phyloP scores from a whole-genome alignment of 2,113 vertebrate genomes.

The Upupa epops region DNA sequence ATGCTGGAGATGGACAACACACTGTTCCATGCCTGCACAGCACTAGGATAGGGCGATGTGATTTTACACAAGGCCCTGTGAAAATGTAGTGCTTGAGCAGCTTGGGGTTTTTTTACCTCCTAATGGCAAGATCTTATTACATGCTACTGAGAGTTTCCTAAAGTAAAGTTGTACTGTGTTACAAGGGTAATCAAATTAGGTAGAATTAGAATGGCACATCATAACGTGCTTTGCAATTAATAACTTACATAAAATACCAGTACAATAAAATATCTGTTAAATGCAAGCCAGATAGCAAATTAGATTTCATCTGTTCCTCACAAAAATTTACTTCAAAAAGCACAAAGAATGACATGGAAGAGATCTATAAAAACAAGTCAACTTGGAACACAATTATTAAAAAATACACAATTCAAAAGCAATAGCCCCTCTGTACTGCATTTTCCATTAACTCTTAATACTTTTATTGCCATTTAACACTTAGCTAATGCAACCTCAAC shows the following conservation, averaged over 20 bases:
- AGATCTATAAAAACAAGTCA: conserved; percentile 70
- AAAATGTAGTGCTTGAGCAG: background rate
- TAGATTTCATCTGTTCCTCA: conserved; percentile 48
- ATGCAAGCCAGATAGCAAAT: conserved; percentile 51
- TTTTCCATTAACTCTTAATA: conserved; percentile 71
- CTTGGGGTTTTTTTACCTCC: background rate
- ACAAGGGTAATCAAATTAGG: conserved; percentile 64
- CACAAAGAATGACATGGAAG: conserved; percentile 27
- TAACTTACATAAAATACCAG: conserved; percentile 52
- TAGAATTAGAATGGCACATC: conserved; percentile 47
- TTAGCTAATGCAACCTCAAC: conserved; percentile 51
- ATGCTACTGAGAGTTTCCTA: conserved; percentile 26
- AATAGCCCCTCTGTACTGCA: conserved; percentile 46
- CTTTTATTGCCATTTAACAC: conserved; percentile 63
- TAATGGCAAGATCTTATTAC: conserved; percentile 8
- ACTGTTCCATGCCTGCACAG: background rate
- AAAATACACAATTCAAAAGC: conserved; percentile 57
- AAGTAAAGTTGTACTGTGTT: conserved; percentile 32
- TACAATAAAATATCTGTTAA: conserved; percentile 59
- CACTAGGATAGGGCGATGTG: background rate
- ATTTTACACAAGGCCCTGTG: background rate
- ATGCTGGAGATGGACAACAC: background rate
- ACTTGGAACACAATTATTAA: conserved; percentile 64
- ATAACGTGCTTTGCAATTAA: conserved; percentile 60
- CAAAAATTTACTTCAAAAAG: conserved; percentile 45